Evolutionary conservation across 1,140 invertebrate genomes (phyloP), one percentile per base, ranked within the genome.

Genomic region (Brachionus plicatilis): DNA sequence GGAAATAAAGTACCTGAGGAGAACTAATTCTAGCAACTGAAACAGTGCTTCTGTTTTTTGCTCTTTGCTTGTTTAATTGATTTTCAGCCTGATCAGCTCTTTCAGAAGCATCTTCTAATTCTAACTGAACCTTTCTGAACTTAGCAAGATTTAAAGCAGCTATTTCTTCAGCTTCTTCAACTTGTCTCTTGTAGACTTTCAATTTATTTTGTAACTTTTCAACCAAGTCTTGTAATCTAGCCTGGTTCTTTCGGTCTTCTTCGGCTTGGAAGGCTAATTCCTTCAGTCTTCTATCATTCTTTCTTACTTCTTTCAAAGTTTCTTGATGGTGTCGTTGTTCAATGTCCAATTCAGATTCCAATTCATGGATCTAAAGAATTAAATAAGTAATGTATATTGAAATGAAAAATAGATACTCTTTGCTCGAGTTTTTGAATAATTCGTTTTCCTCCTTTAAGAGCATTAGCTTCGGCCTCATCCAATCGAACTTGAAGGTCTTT

Each of bases 201-300:
- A 99, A 97, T 93, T 99, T 99, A 91, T 96, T 94, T 92, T 98
- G 96, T 76, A 99, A 93, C 93, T 98, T 98, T 92, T 99, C 97
- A 86, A 98, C 95, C 86, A 98, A 92, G 91, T 98, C 96, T 91
- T 98, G 96, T 93, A 97, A 95, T 88, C 95, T 94, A 89, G 97
- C 95, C 91, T 97, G 95, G 92, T 96, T 97, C 93, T 98, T 98
- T 90, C 95, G 94, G 91, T 98, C 96, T 89, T 98, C 96, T 87
- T 98, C 96, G 84, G 94, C 94, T 91, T 95, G 93, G 95, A 98
- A 98, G 91, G 94, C 95, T 60, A 93, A 87, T 86, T 92, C 92
- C 86, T 92, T 92, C 68, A 92, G 88, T 79, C 91, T 88, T 75
- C 92, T 87, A 94, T 92, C 96, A 92, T 90, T 96, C 94, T 97